Evolutionary conservation across 92 coral and sea anemone genomes (phyloP).

Genomic region (Meandrina meandrites): DNA sequence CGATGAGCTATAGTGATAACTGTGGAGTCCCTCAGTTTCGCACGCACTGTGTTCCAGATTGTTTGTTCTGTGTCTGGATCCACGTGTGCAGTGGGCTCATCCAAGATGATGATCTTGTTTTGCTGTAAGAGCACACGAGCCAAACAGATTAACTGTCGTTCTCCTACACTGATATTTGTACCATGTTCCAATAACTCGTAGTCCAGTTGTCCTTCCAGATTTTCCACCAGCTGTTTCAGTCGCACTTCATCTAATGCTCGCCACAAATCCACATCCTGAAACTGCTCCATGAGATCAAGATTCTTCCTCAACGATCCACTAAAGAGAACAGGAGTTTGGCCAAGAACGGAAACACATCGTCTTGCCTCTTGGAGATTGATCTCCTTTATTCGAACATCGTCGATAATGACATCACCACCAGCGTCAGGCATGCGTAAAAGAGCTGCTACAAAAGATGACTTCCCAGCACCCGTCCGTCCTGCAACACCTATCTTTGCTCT

Average conservation of each 20-base stretch:
- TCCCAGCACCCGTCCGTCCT: slow-evolving; percentile 61
- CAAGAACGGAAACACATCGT: slow-evolving; percentile 45
- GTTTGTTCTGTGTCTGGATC: slow-evolving; percentile 25
- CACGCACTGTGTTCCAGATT: slow-evolving; percentile 24
- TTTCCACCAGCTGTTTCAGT: slow-evolving; percentile 24
- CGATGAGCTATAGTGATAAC: slow-evolving; percentile 32
- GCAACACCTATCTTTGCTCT: slow-evolving; percentile 52
- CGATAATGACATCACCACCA: slow-evolving; percentile 38
- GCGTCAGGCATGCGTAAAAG: slow-evolving; percentile 60
- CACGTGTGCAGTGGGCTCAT: slow-evolving; percentile 47
- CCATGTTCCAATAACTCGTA: slow-evolving; percentile 34
- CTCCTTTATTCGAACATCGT: slow-evolving; percentile 37
- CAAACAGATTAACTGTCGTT: slow-evolving; percentile 33
- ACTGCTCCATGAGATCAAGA: slow-evolving; percentile 43
- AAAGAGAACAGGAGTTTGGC: slow-evolving; percentile 53
- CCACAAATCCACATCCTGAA: slow-evolving; percentile 43
- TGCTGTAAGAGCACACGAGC: slow-evolving; percentile 34
- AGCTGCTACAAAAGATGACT: slow-evolving; percentile 53
- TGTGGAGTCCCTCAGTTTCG: slow-evolving; percentile 21
- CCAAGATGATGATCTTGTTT: slow-evolving; percentile 28
- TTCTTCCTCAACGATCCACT: slow-evolving; percentile 45
- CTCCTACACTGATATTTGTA: slow-evolving; percentile 26
- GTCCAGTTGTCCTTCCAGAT: slow-evolving; percentile 42
- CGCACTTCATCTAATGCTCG: slow-evolving; percentile 42
- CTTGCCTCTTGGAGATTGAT: slow-evolving; percentile 50